phyloP scores from a whole-genome alignment of 2,888 invertebrate species.

The Acanthoscelides obtectus region DNA sequence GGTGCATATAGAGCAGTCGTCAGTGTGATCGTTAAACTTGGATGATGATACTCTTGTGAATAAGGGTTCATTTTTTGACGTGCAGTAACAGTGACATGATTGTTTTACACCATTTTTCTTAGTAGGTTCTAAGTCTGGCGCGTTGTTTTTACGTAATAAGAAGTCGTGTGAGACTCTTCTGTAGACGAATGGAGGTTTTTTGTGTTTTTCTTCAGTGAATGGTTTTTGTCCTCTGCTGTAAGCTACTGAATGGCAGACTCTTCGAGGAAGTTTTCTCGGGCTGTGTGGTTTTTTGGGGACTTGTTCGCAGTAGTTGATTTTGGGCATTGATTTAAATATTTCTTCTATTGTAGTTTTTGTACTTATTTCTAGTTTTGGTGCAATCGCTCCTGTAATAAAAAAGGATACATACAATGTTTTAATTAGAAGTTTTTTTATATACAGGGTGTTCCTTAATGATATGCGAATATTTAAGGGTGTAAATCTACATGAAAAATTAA shows the following conservation, averaged over 20 bases:
- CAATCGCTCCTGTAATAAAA: conserved; percentile 58
- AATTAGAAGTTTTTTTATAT: too few relatives aligned
- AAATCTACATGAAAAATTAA: too few relatives aligned
- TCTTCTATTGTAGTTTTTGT: conserved; percentile 66
- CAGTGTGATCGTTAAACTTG: conserved; percentile 10
- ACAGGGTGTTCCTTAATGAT: too few relatives aligned
- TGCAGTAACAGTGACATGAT: neutral
- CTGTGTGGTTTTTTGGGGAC: conserved; percentile 44
- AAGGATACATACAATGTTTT: too few relatives aligned
- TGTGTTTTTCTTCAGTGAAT: conserved; percentile 1
- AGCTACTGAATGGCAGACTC: conserved; percentile 33
- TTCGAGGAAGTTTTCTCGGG: conserved; percentile 30
- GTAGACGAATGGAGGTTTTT: neutral
- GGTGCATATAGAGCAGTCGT: conserved; percentile 22
- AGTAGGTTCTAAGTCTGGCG: neutral
- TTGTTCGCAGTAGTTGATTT: neutral
- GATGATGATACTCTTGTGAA: conserved; percentile 5
- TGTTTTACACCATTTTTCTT: neutral
- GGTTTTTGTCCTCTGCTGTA: conserved; percentile 25
- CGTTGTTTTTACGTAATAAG: conserved; percentile 1
- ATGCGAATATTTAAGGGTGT: too few relatives aligned
- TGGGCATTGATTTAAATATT: conserved; percentile 37
- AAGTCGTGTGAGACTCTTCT: conserved; percentile 27
- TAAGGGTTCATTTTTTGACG: neutral
- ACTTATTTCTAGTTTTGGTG: conserved; percentile 66